phyloP scores from a whole-genome alignment of 1,140 invertebrate genomes.

The Yoshiicerus persimilis region DNA sequence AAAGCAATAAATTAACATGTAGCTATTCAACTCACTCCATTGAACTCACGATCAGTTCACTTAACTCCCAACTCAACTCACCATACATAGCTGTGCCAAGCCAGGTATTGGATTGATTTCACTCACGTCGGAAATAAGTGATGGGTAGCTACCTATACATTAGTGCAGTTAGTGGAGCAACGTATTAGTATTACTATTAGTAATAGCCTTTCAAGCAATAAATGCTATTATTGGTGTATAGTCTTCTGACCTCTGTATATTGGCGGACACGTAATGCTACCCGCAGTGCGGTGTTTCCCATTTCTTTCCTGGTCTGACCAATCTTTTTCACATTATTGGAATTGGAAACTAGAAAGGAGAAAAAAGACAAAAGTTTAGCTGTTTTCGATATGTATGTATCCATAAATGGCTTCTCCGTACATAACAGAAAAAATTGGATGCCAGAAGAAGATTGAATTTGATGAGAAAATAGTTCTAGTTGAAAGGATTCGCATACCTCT shows the following conservation, averaged over 20 bases:
- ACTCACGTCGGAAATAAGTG: not conserved
- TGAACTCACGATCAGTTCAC: not conserved
- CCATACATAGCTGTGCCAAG: not conserved
- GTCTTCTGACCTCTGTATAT: not conserved
- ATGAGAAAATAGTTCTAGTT: not conserved
- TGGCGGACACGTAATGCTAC: not conserved
- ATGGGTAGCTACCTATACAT: not conserved
- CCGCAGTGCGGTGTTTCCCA: conserved; percentile 4
- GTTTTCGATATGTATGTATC: not conserved
- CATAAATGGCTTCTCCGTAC: not conserved
- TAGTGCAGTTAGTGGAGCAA: not conserved
- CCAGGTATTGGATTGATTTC: not conserved
- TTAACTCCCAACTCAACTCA: not conserved
- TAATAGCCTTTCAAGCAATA: not conserved
- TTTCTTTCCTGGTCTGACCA: not conserved
- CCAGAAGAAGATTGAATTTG: not conserved
- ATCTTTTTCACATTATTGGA: not conserved
- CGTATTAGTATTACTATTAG: not conserved
- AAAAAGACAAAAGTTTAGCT: not conserved
- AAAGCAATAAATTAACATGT: conserved; percentile 15
- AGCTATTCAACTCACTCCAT: not conserved
- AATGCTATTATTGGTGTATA: not conserved
- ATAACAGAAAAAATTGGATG: not conserved
- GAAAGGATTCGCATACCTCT: not conserved
- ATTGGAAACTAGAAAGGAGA: not conserved